Conservation (phyloP, 2,797 vertebrate species). For the Esox masquinongy region DNA sequence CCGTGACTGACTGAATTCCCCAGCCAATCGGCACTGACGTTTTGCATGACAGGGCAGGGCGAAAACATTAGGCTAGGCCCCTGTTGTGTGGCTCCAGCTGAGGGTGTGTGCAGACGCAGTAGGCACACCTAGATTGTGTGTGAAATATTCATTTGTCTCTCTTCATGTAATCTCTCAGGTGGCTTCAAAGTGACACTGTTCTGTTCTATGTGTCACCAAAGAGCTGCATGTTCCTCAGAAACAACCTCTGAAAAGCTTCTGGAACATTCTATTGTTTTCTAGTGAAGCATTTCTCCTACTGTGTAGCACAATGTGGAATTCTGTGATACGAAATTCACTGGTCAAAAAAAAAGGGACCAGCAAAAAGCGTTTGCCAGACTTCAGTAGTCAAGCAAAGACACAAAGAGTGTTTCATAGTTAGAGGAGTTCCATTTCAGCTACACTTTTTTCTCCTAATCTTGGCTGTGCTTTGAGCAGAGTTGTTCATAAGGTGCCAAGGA, state of each 20-base stretch:
- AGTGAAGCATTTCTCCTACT: neutral
- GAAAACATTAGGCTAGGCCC: neutral
- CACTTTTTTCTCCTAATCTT: neutral
- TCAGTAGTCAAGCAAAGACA: neutral
- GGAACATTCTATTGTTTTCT: neutral
- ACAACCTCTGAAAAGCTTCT: neutral
- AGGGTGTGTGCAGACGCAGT: constrained; percentile 22
- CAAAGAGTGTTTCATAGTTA: neutral
- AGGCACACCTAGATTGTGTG: constrained; percentile 35
- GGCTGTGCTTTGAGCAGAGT: constrained; percentile 43
- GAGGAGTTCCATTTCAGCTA: neutral
- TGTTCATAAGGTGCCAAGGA: constrained; percentile 40
- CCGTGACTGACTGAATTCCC: constrained; percentile 24
- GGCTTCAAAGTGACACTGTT: constrained; percentile 25
- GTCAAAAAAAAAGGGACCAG: neutral
- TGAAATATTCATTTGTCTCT: constrained; percentile 62
- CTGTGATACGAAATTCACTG: neutral
- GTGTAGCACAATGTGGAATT: neutral
- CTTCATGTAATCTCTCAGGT: constrained; percentile 34
- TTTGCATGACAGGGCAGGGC: constrained; percentile 11
- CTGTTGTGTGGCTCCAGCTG: constrained; percentile 14
- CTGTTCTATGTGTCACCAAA: neutral
- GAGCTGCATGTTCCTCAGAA: neutral
- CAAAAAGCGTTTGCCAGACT: neutral
- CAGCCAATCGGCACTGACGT: neutral